Evolutionary conservation across 2,113 vertebrate genomes (phyloP), one percentile per base, ranked within the genome.

Genomic region (Caranx ignobilis): DNA sequence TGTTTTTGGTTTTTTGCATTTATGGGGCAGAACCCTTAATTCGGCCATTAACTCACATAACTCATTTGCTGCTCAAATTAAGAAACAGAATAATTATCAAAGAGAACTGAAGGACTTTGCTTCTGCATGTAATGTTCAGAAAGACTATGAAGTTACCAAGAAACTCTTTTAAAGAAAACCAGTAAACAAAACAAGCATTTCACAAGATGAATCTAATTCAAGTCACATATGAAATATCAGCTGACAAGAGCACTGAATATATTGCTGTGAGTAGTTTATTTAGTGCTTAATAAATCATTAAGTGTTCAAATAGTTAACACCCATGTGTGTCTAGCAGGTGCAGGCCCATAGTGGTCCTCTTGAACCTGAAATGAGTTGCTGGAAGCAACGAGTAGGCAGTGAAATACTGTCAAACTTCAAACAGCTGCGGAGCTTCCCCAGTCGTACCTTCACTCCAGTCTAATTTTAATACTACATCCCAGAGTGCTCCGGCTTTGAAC

Each of bases 391-490:
- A 34, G 62, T 45, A 31, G 48, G 57, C 34, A 69, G 52, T 52
- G 76, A 73, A 63, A 83, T 19, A 26, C 75, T 71, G 50, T 69
- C 77, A 82, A 41, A 79, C 71, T 77, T 83, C 75, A 89, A 87
- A 77, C 83, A 83, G 75, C 74, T 65, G 74, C 16, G 71, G 69
- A 50, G 43, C 12, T 70, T 83, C 71, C 69, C 70, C n/a, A 6
- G 52, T 63, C 10, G 56, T 48, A 57, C 48, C 48, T 73, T 41
- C 63, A 77, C 68, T 79, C 71, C 79, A 84, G 64, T 55, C 71
- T 86, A 45, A 88, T 88, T 87, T 90, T 47, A 87, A 85, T 75
- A 71, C 35, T 41, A 60, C 71, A 79, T 45, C 55, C 66, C 76
- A 66, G 55, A 21, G 13, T 61, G 68, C 21, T 54, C 54, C 56